Conservation (phyloP, 2,888 invertebrate genomes). For the Volucella inanis region DNA sequence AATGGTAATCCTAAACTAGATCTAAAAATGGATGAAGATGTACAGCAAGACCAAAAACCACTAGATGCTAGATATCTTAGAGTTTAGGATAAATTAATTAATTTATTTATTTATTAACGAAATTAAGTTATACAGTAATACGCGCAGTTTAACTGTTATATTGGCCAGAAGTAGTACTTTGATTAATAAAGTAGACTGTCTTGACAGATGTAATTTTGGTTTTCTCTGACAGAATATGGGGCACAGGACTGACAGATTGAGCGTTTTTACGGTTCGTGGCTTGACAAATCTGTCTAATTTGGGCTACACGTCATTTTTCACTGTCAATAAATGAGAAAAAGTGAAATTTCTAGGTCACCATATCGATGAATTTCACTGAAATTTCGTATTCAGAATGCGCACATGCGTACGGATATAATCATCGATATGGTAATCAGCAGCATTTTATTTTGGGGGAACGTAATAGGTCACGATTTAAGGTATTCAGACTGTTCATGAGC, state of each 20-base stretch:
- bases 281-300: not conserved
- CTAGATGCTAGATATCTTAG: constrained; percentile 42
- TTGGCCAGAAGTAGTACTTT: constrained; percentile 50
- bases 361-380: constrained; percentile 49
- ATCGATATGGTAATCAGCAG: constrained; percentile 58
- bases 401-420: constrained; percentile 19
- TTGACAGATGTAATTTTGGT: not conserved
- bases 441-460: constrained; percentile 43
- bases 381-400: constrained; percentile 66
- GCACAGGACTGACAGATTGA: not conserved
- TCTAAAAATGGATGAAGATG: constrained; percentile 24
- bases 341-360: constrained; percentile 63
- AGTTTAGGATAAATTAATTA: constrained; percentile 50
- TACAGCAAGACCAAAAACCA: constrained; percentile 61
- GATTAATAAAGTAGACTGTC: constrained; percentile 34
- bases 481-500: constrained; percentile 52
- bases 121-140: constrained; percentile 15
- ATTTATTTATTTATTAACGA: constrained; percentile 69
- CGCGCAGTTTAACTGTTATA: constrained; percentile 3
- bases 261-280: not conserved
- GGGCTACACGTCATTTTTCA: not conserved
- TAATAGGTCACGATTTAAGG: constrained; percentile 62
- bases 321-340: constrained; percentile 35
- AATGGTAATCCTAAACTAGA: constrained; percentile 78
- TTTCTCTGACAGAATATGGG: not conserved